A percentile compares a stretch with the other conserved stretches of the same genome.
phyloP scores from a whole-genome alignment of 1,140 invertebrate species.

The Himalopsyche phryganea region DNA sequence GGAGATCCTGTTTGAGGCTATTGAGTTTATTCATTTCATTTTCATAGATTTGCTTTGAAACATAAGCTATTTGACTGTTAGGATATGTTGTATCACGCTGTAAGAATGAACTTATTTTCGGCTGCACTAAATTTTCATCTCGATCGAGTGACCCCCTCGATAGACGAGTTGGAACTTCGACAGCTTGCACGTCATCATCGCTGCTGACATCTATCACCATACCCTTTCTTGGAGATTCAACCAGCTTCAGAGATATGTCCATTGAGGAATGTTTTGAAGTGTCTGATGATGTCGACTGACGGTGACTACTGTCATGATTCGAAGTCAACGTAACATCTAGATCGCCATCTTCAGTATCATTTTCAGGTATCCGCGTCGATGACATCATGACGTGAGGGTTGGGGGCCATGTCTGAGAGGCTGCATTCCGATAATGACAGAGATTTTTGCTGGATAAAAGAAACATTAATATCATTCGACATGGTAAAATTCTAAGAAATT shows the following conservation, averaged over 20 bases:
- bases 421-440: conserved; percentile 11
- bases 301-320: too few species aligned
- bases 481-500: too few species aligned
- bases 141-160: not conserved
- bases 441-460: not conserved
- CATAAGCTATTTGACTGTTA: conserved; percentile 43
- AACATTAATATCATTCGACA: too few species aligned
- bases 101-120: conserved; percentile 14
- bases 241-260: not conserved
- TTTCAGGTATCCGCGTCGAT: too few species aligned
- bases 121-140: not conserved
- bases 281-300: not conserved
- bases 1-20: conserved; percentile 40
- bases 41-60: conserved; percentile 43
- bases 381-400: conserved; percentile 9
- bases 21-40: conserved; percentile 45
- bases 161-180: conserved; percentile 8
- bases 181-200: conserved; percentile 44
- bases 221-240: conserved; percentile 14
- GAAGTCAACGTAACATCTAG: too few species aligned
- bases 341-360: too few species aligned
- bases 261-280: not conserved
- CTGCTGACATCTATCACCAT: conserved; percentile 43
- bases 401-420: conserved; percentile 21
- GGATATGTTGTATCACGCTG: conserved; percentile 35